Evolutionary conservation across 1,140 invertebrate genomes (phyloP), one percentile per base, ranked within the genome.

Genomic region (Agraylea sexmaculata): DNA sequence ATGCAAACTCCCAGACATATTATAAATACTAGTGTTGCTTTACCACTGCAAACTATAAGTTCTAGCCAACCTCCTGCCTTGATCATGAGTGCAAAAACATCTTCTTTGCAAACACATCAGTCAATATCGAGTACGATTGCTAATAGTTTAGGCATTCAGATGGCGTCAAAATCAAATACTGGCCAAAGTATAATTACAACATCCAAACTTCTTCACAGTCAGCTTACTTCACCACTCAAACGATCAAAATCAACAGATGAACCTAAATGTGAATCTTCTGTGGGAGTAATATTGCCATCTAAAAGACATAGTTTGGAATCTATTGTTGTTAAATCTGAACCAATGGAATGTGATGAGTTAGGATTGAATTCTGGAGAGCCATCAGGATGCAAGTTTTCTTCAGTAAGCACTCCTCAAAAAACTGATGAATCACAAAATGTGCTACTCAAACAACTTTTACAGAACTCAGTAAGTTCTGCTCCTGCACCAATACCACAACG

Each of bases 341-440:
- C 64, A 4, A 60, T 65, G 57, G 65, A 68, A 54, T 60, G 55
- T 8, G 62, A 65, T 43, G 62, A 65, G 54, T 5, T 25, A 5
- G 27, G 28, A 27, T 40, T 37, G 15, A 30, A 33, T 10, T 37
- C 27, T 36, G 7, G 39, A 29, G 46, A 48, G 37, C 31, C 33
- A 13, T 41, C 37, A 20, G 55, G 53, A n/a, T 57, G 54, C 43
- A 59, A 59, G 40, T 55, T 51, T 42, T 56, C 56, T 4, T 40
- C 36, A 15, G 33, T 59, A 17, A 34, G 39, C 28, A 45, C 43
- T 18, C 43, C 53, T n/a, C 33, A 46, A 58, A 77, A 69, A 51
- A 68, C 72, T 31, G 81, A 85, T 50, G 83, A 88, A 46, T 83
- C 83, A 1, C 85, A 90, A 56, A 91, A 93, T 65, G 87, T 89